Percentiles rank a stretch among this genome's conserved stretches.
Conservation (phyloP, 1,140 invertebrate species). For the Cyphomyrmex costatus region DNA sequence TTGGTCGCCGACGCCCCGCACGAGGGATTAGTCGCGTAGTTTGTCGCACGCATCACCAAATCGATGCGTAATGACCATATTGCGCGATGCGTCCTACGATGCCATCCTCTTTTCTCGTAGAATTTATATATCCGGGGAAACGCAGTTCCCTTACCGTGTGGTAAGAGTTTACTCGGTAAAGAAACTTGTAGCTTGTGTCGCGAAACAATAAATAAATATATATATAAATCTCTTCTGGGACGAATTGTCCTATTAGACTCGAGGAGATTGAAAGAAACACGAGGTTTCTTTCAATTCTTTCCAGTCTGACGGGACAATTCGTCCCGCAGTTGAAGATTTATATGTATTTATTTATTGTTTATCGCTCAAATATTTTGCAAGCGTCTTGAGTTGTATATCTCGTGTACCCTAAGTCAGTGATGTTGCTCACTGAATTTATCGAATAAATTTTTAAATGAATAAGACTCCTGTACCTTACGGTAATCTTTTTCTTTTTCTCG, state of each 20-base stretch:
- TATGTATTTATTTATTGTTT: slow-evolving; percentile 27
- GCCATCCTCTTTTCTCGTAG: background rate
- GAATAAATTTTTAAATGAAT: background rate
- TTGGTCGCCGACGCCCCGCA: slow-evolving; percentile 23
- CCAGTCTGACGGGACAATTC: background rate
- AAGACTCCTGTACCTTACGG: background rate
- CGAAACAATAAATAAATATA: slow-evolving; percentile 40
- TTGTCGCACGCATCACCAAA: slow-evolving; percentile 46
- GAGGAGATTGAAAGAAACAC: slow-evolving; percentile 4
- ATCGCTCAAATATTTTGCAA: background rate
- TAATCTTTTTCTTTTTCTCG: background rate
- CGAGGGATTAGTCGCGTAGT: slow-evolving; percentile 40
- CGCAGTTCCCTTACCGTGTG: background rate
- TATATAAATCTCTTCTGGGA: slow-evolving; percentile 27
- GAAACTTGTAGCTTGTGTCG: slow-evolving; percentile 11
- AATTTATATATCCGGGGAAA: background rate
- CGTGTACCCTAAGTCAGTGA: background rate
- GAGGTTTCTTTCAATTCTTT: slow-evolving; percentile 6
- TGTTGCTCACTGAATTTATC: background rate
- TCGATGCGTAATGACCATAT: slow-evolving; percentile 14
- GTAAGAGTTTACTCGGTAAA: slow-evolving; percentile 26
- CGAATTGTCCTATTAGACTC: slow-evolving; percentile 3
- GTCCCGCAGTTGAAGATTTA: slow-evolving; percentile 17
- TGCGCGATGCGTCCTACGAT: background rate
- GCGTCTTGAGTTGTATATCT: background rate